Evolutionary conservation across 2,113 vertebrate genomes (phyloP).

Genomic region (Paracanthobrama guichenoti): DNA sequence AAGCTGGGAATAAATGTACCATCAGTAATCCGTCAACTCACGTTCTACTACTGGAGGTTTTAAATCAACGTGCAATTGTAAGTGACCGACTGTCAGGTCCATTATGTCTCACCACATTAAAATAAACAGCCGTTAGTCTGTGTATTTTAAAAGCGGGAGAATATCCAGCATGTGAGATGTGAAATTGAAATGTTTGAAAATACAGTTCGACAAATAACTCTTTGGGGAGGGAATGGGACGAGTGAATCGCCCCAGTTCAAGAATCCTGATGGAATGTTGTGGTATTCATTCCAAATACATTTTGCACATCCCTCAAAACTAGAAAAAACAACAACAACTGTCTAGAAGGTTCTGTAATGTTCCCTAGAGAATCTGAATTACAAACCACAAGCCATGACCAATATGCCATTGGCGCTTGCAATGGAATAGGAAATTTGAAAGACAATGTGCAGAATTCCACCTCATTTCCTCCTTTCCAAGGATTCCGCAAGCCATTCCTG

Average conservation of each 20-base stretch:
- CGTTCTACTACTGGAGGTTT: slow-evolving; percentile 1
- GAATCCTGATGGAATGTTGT: slow-evolving; percentile 26
- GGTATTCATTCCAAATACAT: slow-evolving; percentile 21
- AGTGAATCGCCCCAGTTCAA: neutral
- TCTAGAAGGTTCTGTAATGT: neutral
- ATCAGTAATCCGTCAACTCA: slow-evolving; percentile 37
- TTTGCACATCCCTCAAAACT: slow-evolving; percentile 1
- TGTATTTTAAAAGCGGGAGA: slow-evolving; percentile 30
- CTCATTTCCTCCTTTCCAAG: slow-evolving; percentile 42
- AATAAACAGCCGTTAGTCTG: slow-evolving; percentile 42
- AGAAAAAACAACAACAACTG: slow-evolving; percentile 8
- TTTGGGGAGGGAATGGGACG: neutral
- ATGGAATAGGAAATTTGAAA: slow-evolving; percentile 36
- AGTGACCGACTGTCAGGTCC: slow-evolving; percentile 2
- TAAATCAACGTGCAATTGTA: neutral
- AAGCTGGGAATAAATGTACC: neutral
- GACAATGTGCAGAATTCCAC: slow-evolving; percentile 45
- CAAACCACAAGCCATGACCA: neutral
- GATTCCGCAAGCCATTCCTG: neutral
- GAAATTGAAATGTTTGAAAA: slow-evolving; percentile 39
- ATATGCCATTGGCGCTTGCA: neutral
- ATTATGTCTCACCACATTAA: slow-evolving; percentile 23
- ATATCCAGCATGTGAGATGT: slow-evolving; percentile 20
- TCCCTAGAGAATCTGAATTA: neutral
- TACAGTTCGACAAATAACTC: slow-evolving; percentile 7